phyloP scores from a whole-genome alignment of 1,140 invertebrate genomes.

The Camponotus floridanus region DNA sequence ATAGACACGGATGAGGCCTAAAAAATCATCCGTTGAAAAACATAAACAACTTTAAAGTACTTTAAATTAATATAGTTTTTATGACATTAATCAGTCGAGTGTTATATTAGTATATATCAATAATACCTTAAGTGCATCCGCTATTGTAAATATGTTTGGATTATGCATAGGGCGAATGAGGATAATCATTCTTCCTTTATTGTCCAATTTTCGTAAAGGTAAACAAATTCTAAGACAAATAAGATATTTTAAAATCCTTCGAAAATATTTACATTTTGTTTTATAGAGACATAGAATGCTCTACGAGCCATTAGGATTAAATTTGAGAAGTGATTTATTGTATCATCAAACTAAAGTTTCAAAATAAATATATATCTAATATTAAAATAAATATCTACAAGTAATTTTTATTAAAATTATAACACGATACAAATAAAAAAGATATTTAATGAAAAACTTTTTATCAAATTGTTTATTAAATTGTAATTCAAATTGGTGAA shows the following conservation, averaged over 20 bases:
- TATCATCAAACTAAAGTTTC: too few relatives aligned
- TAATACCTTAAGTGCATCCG: slow-evolving; percentile 88
- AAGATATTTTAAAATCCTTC: neutral
- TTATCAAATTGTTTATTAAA: too few relatives aligned
- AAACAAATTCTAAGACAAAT: slow-evolving; percentile 85
- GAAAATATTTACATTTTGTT: neutral
- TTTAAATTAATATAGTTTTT: neutral
- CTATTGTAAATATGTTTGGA: slow-evolving; percentile 86
- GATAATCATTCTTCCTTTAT: slow-evolving; percentile 86
- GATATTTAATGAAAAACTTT: too few relatives aligned
- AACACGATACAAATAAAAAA: too few relatives aligned
- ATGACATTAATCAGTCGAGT: neutral
- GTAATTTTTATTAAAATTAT: too few relatives aligned
- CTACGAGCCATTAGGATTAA: neutral
- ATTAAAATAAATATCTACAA: too few relatives aligned
- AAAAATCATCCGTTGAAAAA: neutral
- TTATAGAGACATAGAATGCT: neutral
- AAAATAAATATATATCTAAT: too few relatives aligned
- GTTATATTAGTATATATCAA: neutral
- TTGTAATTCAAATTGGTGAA: too few relatives aligned
- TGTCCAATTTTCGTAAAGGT: slow-evolving; percentile 86
- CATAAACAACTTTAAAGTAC: neutral
- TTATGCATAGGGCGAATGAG: slow-evolving; percentile 87
- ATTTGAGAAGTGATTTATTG: too few relatives aligned
- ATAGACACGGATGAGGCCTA: slow-evolving; percentile 87